A percentile compares a stretch with the other conserved stretches of the same genome.
phyloP scores from a whole-genome alignment of 1,140 invertebrate species.

The Teleogryllus occipitalis region DNA sequence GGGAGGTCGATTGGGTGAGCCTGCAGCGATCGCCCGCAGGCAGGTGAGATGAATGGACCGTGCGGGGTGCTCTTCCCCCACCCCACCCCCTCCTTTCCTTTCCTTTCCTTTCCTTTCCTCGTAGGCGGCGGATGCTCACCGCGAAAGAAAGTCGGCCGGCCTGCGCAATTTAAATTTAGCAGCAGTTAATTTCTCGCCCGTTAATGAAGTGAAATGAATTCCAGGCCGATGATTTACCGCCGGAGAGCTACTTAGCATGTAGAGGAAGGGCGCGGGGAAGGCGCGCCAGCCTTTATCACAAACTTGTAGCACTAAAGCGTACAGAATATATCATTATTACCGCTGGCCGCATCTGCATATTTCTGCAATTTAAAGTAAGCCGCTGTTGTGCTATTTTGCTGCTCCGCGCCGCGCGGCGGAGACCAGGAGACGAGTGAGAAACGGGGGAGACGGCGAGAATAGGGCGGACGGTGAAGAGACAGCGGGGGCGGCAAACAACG shows the following conservation, averaged over 20 bases:
- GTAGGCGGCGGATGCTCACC: background rate
- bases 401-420: too few species aligned
- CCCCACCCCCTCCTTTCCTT: too few species aligned
- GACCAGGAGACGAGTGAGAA: too few species aligned
- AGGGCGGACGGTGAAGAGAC: too few species aligned
- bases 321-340: slow-evolving; percentile 6
- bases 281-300: background rate
- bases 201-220: slow-evolving; percentile 6
- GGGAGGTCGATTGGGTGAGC: too few species aligned
- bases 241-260: background rate
- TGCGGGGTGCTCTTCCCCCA: too few species aligned
- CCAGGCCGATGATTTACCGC: background rate
- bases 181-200: background rate
- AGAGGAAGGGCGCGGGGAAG: background rate
- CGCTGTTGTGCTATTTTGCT: background rate
- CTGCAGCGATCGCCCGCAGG: too few species aligned
- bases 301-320: background rate
- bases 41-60: too few species aligned
- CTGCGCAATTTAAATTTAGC: background rate
- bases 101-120: background rate
- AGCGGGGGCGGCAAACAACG: too few species aligned
- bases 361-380: slow-evolving; percentile 1
- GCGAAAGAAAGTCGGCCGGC: too few species aligned
- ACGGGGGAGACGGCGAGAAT: too few species aligned
- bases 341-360: background rate